A percentile compares a stretch with the other conserved stretches of the same genome.
Evolutionary conservation across 2,113 vertebrate genomes (phyloP).

Genomic region (Dendrocopos noguchii): DNA sequence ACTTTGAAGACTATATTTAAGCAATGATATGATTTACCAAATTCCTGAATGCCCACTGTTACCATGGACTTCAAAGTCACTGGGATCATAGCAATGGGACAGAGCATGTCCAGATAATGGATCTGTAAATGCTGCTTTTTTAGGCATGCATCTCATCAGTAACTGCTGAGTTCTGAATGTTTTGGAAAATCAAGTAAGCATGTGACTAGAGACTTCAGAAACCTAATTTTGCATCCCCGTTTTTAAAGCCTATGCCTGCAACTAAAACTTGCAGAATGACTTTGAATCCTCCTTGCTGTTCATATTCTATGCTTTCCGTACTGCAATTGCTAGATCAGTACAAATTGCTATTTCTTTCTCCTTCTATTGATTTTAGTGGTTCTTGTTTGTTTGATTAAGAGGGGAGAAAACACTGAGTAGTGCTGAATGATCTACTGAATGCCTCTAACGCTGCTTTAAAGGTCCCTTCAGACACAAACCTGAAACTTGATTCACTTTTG

Average conservation of each 20-base stretch:
- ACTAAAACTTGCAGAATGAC: not conserved
- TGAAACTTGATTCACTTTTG: not conserved
- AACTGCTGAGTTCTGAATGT: not conserved
- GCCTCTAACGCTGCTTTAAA: not conserved
- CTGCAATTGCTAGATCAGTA: not conserved
- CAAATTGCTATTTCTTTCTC: not conserved
- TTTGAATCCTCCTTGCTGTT: accelerated
- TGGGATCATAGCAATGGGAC: not conserved
- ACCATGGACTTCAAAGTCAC: not conserved
- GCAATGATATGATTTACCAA: not conserved
- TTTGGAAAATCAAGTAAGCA: not conserved
- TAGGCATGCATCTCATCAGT: not conserved
- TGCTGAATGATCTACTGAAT: accelerated
- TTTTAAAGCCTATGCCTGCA: not conserved
- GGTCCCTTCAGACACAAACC: not conserved
- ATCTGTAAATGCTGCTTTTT: not conserved
- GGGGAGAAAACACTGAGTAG: not conserved
- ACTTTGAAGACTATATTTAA: not conserved
- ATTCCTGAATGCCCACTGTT: not conserved
- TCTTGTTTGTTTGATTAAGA: not conserved
- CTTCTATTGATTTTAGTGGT: not conserved
- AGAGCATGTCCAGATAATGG: not conserved
- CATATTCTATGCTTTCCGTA: not conserved
- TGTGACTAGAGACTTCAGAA: not conserved
- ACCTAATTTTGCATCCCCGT: not conserved